Evolutionary conservation across 2,888 invertebrate species (phyloP), one percentile per base, ranked within the genome.

Genomic region (Nomada fabriciana): DNA sequence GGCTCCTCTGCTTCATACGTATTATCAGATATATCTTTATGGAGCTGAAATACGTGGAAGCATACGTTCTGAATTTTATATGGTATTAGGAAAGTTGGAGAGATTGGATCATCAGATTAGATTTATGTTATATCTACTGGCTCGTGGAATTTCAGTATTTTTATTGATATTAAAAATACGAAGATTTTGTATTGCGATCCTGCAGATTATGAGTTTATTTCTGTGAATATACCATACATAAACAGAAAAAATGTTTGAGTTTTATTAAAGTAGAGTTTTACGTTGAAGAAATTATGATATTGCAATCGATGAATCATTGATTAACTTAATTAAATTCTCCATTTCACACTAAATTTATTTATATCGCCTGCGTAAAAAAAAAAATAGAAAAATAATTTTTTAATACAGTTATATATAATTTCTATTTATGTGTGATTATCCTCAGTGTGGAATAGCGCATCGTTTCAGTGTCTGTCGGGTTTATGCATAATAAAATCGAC

Each of bases 61-160:
- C 10, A 13, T 57, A 68, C 43, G 43, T 69, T 69, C 7, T 18
- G 25, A 25, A 43, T 69, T 69, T 55, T 69, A 23, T 25, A 3
- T 25, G 9, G 25, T 7, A 20, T 25, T n/a, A 11, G 18, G 13
- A 9, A 29, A 29, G 9, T 52, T 65, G 20, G 13, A n/a, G 2
- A 42, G 18, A 55, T 68, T 68, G 11, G 15, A 42, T 55, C 55
- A 20, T 68, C 42, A 18, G 43, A 43, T 69, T 43, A n/a, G 25
- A 18, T 43, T 57, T n/a, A 23, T 2, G 0, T 1, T 25, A 10
- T 25, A 18, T n/a, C 47, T 50, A 11, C 11, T 36, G 53, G 53
- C 20, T 52, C 20, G n/a, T 2, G 7, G 18, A 67, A 36, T 36
- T 3, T 13, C 15, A 15, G 53, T 50, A 36, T 20, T 42, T 20